Evolutionary conservation across 1,140 invertebrate genomes (phyloP).

Genomic region (Drosophila gunungcola): DNA sequence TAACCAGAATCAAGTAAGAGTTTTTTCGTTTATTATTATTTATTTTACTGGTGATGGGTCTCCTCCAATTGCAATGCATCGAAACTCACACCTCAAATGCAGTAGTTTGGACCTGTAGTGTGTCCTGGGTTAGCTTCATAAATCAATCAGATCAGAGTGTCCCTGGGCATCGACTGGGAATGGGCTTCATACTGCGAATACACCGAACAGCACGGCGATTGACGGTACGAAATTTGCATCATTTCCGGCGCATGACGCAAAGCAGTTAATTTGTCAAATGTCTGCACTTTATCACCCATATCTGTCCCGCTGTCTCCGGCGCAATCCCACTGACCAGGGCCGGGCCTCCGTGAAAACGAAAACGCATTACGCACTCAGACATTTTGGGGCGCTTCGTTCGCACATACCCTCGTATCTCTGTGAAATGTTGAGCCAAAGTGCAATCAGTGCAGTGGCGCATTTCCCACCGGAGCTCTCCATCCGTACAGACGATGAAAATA

Average conservation of each 20-base stretch:
- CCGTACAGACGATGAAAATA: conserved; percentile 54
- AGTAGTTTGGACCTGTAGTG: neutral
- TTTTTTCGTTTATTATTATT: conserved; percentile 30
- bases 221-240: conserved; percentile 66
- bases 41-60: conserved; percentile 4
- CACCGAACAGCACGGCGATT: conserved; percentile 34
- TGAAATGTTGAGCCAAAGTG: conserved; percentile 80
- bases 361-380: conserved; percentile 80
- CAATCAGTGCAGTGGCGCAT: conserved; percentile 80
- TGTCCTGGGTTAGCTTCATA: conserved; percentile 29
- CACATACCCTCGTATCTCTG: conserved; percentile 40
- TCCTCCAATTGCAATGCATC: conserved; percentile 11
- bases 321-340: conserved; percentile 1
- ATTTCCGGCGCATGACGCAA: conserved; percentile 76
- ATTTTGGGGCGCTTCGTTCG: conserved; percentile 50
- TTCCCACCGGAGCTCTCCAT: conserved; percentile 63
- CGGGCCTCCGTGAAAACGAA: conserved; percentile 61
- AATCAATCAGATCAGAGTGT: conserved; percentile 48
- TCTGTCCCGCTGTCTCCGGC: conserved; percentile 45
- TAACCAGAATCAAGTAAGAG: conserved; percentile 81
- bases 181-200: neutral
- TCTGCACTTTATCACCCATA: conserved; percentile 83
- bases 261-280: conserved; percentile 84
- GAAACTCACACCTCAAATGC: conserved; percentile 24
- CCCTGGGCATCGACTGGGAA: conserved; percentile 11